Evolutionary conservation across 1,140 invertebrate genomes (phyloP).

Genomic region (Bombus breviceps): DNA sequence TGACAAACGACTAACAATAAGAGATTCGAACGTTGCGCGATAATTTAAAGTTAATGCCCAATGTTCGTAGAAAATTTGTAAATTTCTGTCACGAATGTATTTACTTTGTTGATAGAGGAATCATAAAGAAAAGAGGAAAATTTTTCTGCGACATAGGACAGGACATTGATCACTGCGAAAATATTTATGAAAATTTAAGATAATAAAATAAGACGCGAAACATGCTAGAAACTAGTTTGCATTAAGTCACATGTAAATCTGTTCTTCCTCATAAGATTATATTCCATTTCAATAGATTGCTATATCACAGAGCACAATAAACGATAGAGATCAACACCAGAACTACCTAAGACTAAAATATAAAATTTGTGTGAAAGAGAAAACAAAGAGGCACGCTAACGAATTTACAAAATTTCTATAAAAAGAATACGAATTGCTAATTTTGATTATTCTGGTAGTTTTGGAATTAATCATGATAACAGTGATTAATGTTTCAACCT

Average conservation of each 20-base stretch:
- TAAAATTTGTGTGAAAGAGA: neutral
- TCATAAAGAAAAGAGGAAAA: neutral
- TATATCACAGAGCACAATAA: neutral
- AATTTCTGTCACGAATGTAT: neutral
- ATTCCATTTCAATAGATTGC: neutral
- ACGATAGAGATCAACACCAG: neutral
- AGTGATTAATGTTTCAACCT: constrained; percentile 10
- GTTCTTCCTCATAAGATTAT: neutral
- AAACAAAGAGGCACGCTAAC: neutral
- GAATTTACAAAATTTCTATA: neutral
- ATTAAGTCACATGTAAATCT: neutral
- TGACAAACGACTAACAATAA: neutral
- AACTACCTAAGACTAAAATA: neutral
- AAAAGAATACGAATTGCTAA: neutral
- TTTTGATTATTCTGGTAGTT: neutral
- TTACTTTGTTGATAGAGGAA: neutral
- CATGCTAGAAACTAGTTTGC: too few relatives aligned
- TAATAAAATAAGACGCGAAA: neutral
- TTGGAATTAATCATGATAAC: neutral
- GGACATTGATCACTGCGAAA: neutral
- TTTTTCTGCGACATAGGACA: neutral
- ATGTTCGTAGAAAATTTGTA: neutral
- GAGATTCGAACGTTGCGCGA: neutral
- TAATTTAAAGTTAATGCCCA: neutral
- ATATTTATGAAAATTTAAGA: too few relatives aligned